Percentiles rank a stretch among this genome's conserved stretches.
Conservation (phyloP, 2,797 vertebrate genomes). For the Gambusia yucatana region DNA sequence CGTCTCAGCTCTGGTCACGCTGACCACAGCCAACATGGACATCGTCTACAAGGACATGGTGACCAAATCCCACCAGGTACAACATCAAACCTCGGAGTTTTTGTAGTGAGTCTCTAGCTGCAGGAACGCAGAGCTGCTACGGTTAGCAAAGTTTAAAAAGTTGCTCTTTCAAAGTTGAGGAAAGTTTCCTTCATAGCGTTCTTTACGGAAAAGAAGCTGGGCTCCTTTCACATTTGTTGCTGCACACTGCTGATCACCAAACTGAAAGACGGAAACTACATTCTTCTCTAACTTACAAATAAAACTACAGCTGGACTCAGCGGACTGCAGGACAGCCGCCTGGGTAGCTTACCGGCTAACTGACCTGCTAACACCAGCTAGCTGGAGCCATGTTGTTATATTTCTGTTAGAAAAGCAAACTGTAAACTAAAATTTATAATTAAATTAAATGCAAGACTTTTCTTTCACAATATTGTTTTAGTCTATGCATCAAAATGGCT, state of each 20-base stretch:
- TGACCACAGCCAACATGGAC: constrained; percentile 91
- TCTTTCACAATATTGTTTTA: not conserved
- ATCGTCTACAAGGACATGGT: constrained; percentile 96
- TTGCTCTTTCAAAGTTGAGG: not conserved
- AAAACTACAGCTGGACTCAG: not conserved
- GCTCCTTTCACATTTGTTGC: not conserved
- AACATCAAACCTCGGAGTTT: not conserved
- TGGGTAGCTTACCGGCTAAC: not conserved
- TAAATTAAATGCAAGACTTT: not conserved
- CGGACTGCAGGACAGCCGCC: not conserved
- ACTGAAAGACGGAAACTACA: not conserved
- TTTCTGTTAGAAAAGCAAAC: not conserved
- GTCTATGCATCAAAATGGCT: not conserved
- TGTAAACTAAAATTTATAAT: not conserved
- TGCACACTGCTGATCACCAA: constrained; percentile 1
- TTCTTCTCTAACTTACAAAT: not conserved
- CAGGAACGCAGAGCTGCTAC: not conserved
- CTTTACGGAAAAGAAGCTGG: not conserved
- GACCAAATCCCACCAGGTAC: constrained; percentile 92
- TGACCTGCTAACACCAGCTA: not conserved
- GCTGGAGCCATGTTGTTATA: not conserved
- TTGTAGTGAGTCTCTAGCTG: not conserved
- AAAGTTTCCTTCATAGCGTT: not conserved
- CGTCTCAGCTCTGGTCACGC: constrained; percentile 83
- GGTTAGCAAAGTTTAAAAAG: not conserved